These are phyloP conservation scores for Cyanoliseus patagonus DNA, from an alignment of 2,113 vertebrate genomes.

Conservation along the genomic window DNA sequence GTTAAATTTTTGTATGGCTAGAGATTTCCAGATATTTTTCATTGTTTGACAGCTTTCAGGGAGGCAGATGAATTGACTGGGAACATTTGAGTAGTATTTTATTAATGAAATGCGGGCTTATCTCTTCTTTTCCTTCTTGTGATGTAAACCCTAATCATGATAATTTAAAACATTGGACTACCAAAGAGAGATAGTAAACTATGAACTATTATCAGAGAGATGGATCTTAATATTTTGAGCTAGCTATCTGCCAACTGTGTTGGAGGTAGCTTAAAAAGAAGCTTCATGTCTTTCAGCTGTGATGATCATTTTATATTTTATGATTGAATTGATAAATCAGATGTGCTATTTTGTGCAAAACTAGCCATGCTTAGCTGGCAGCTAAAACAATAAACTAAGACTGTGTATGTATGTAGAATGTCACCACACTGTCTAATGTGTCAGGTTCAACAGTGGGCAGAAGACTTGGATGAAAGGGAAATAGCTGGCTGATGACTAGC, in stretches of 20 bases:
- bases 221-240: background rate
- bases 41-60: background rate
- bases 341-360: background rate
- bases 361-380: background rate
- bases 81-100: background rate
- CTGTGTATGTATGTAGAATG: background rate
- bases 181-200: background rate
- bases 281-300: background rate
- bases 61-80: background rate
- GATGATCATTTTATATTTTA: background rate
- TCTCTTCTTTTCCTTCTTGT: background rate
- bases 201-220: background rate
- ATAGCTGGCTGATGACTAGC: slow-evolving; percentile 20
- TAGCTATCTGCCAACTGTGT: background rate
- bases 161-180: background rate
- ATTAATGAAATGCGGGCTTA: background rate
- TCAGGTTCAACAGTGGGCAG: background rate
- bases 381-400: slow-evolving; percentile 8
- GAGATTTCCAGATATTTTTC: background rate
- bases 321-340: background rate
- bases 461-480: slow-evolving; percentile 33
- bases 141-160: background rate
- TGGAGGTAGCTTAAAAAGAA: background rate
- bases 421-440: slow-evolving; percentile 3
- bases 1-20: background rate